These are phyloP conservation scores for Prionailurus bengalensis DNA, from an alignment of 2,113 vertebrate species.

Conservation along the genomic window DNA sequence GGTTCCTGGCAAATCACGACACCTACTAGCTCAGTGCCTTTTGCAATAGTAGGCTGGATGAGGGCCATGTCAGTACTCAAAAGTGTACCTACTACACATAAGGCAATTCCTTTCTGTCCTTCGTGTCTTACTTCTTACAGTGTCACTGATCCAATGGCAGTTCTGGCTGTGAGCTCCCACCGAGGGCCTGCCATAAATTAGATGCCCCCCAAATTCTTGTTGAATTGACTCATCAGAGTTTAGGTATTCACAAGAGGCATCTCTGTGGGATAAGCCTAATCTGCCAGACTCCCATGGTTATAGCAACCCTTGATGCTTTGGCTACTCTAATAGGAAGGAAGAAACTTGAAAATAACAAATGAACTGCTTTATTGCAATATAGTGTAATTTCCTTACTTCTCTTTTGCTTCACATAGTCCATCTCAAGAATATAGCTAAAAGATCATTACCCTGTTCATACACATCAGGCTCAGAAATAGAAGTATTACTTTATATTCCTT, in stretches of 20 bases:
- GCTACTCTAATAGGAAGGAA: background rate
- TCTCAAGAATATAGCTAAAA: background rate
- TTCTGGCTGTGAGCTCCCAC: background rate
- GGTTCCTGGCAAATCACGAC: background rate
- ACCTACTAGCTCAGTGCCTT: background rate
- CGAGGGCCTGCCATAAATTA: background rate
- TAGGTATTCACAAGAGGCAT: background rate
- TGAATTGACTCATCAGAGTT: background rate
- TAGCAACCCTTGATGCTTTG: background rate
- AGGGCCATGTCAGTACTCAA: background rate
- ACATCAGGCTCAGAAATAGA: conserved; percentile 7
- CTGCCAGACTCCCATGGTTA: background rate
- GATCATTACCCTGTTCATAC: background rate
- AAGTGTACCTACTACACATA: background rate
- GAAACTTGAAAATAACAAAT: background rate
- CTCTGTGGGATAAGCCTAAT: background rate
- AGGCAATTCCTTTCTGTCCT: background rate
- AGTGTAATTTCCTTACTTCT: background rate
- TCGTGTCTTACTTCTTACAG: background rate
- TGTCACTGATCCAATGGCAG: background rate
- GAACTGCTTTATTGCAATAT: background rate
- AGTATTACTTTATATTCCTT: conserved; percentile 42
- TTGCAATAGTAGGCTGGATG: background rate
- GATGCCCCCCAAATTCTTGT: background rate
- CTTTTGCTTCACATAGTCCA: background rate